Evolutionary conservation across 2,888 invertebrate species (phyloP).

Genomic region (Trilocha varians): DNA sequence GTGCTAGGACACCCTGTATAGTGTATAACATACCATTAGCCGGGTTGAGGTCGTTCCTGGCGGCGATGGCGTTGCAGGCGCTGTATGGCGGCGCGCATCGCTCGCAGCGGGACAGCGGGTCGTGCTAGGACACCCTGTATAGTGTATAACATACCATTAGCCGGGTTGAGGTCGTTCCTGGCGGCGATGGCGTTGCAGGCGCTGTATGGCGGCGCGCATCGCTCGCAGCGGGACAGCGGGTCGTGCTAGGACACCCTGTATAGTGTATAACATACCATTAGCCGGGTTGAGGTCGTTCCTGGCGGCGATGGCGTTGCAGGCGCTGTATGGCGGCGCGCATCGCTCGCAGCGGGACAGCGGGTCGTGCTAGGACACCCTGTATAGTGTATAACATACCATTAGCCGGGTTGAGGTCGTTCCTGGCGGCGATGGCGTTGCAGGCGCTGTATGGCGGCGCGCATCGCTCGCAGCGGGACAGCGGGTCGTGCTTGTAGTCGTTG

Average conservation of each 20-base stretch:
- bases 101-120: too few species aligned
- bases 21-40: constrained; percentile 69
- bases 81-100: constrained; percentile 78
- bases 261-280: constrained; percentile 74
- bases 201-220: constrained; percentile 79
- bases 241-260: too few species aligned
- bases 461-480: constrained; percentile 73
- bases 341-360: constrained; percentile 62
- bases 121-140: too few species aligned
- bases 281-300: constrained; percentile 80
- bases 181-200: constrained; percentile 82
- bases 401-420: constrained; percentile 80
- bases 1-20: too few species aligned
- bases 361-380: constrained; percentile 80
- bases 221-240: constrained; percentile 64
- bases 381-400: constrained; percentile 75
- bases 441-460: constrained; percentile 81
- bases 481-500: constrained; percentile 81
- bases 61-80: constrained; percentile 81
- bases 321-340: constrained; percentile 80
- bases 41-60: constrained; percentile 81
- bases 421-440: constrained; percentile 80
- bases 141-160: constrained; percentile 69
- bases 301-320: constrained; percentile 80
- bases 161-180: constrained; percentile 79